phyloP scores from a whole-genome alignment of 2,888 invertebrate species.

The Torymus aiolomorphi region DNA sequence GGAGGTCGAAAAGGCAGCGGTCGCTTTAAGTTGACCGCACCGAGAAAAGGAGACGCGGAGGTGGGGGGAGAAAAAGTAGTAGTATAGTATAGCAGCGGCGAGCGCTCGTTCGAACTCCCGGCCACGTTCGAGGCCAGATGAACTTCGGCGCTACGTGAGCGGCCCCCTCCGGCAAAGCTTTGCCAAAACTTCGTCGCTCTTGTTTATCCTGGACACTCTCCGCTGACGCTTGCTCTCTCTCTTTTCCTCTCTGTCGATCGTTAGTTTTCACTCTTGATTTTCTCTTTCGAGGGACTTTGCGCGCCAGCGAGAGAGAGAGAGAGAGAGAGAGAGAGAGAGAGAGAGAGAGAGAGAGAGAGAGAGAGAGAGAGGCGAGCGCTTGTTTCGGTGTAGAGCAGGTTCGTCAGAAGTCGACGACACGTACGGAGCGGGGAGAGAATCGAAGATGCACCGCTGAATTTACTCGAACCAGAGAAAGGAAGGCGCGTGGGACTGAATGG shows the following conservation, averaged over 20 bases:
- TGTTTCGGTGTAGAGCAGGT: neutral
- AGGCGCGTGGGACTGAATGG: too few species aligned
- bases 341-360: too few species aligned
- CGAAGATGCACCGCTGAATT: too few species aligned
- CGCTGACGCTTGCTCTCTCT: slow-evolving; percentile 16
- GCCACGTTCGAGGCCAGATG: slow-evolving; percentile 62
- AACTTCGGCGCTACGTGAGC: slow-evolving; percentile 68
- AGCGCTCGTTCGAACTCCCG: slow-evolving; percentile 65
- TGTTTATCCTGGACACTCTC: neutral
- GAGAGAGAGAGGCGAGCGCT: too few species aligned
- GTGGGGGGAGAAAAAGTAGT: slow-evolving; percentile 39
- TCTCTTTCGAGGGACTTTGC: slow-evolving; percentile 7
- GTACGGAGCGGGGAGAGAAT: too few species aligned
- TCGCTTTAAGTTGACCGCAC: slow-evolving; percentile 39
- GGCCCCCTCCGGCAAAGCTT: slow-evolving; percentile 22
- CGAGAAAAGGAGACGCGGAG: neutral
- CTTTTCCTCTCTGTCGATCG: slow-evolving; percentile 42
- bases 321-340: too few species aligned
- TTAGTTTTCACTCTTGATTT: slow-evolving; percentile 55
- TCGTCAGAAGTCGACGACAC: too few species aligned
- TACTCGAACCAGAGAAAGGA: too few species aligned
- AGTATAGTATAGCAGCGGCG: slow-evolving; percentile 58
- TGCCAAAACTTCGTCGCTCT: slow-evolving; percentile 30
- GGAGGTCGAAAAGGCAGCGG: neutral
- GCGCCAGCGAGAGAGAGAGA: too few species aligned